A percentile compares a stretch with the other conserved stretches of the same genome.
These are phyloP conservation scores for Notothenia coriiceps DNA, from an alignment of 2,113 vertebrate species.

Conservation along the genomic window DNA sequence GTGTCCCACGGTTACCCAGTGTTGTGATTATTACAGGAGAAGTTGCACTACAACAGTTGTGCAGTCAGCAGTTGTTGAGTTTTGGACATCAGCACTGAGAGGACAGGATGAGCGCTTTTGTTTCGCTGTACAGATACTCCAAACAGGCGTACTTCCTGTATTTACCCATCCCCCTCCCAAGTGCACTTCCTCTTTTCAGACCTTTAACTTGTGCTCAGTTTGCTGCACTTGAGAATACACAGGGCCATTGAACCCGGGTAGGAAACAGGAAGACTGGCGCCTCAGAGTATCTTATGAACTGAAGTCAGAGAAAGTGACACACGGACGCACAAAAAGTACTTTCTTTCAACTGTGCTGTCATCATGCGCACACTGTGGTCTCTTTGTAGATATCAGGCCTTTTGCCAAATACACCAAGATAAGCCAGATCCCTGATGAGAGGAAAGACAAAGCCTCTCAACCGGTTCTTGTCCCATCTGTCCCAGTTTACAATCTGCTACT, in stretches of 20 bases:
- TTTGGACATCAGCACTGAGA: conserved; percentile 28
- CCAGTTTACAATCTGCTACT: neutral
- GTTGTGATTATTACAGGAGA: neutral
- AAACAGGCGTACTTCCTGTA: conserved; percentile 66
- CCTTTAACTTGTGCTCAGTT: conserved; percentile 15
- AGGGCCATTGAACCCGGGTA: neutral
- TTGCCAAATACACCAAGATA: conserved; percentile 29
- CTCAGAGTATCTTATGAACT: neutral
- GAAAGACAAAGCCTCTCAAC: conserved; percentile 1
- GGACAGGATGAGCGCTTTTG: conserved; percentile 56
- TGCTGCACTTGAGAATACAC: conserved; percentile 1
- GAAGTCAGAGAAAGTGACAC: conserved; percentile 31
- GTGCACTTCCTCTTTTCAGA: conserved; percentile 68
- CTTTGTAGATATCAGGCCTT: neutral
- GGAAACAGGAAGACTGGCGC: conserved; percentile 25
- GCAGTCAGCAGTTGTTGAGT: conserved; percentile 34
- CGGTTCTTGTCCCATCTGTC: conserved; percentile 2
- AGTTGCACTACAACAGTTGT: neutral
- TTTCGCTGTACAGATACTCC: conserved; percentile 46
- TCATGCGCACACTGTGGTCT: conserved; percentile 2
- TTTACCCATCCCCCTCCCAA: conserved; percentile 54
- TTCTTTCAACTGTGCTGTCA: conserved; percentile 21
- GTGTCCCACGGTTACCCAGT: neutral
- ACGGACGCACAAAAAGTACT: neutral
- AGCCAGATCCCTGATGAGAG: conserved; percentile 14